These are phyloP conservation scores for Chironomus tepperi DNA, from an alignment of 1,140 invertebrate species.

Conservation along the genomic window DNA sequence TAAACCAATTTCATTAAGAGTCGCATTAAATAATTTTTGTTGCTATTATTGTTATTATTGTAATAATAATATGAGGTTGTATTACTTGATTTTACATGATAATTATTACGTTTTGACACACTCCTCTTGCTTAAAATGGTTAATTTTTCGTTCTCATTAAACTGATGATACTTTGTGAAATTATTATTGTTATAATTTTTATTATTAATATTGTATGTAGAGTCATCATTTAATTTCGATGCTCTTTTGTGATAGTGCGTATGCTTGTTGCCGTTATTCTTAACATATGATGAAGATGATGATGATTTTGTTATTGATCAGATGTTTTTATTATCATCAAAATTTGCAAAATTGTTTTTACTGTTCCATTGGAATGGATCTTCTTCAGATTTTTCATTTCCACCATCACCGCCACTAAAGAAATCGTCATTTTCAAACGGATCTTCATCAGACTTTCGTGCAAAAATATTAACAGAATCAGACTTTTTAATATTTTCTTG, in stretches of 20 bases:
- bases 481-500: constrained; percentile 65
- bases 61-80: background rate
- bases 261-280: background rate
- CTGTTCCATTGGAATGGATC: constrained; percentile 36
- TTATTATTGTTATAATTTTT: no score
- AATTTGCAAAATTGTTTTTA: constrained; percentile 38
- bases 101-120: background rate
- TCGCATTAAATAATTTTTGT: constrained; percentile 23
- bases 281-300: background rate
- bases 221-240: background rate
- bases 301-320: background rate
- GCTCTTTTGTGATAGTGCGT: background rate
- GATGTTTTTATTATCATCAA: constrained; percentile 32
- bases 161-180: background rate
- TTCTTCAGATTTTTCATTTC: constrained; percentile 25
- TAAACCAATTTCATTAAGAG: constrained; percentile 11
- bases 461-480: constrained; percentile 80
- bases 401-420: constrained; percentile 44
- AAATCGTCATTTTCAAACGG: constrained; percentile 83
- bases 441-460: constrained; percentile 57
- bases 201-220: no score
- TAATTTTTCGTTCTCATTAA: background rate
- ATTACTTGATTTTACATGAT: background rate
- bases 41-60: background rate
- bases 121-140: background rate